These are phyloP conservation scores for Synergus japonicus DNA, from an alignment of 2,888 invertebrate genomes.

Conservation along the genomic window DNA sequence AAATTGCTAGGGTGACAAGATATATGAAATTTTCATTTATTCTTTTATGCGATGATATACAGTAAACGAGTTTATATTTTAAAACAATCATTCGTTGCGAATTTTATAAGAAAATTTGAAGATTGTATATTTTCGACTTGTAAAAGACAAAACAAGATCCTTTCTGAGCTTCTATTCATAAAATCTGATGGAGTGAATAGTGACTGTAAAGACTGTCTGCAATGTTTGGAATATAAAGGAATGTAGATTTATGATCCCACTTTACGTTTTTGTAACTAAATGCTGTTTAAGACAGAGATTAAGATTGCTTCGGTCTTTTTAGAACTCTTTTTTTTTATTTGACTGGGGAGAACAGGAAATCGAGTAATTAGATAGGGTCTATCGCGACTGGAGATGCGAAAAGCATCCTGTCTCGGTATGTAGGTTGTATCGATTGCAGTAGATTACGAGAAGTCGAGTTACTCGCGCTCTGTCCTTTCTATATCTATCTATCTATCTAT, in stretches of 20 bases:
- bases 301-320: not conserved
- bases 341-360: not conserved
- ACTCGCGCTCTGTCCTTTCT: conserved; percentile 48
- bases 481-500: conserved; percentile 6
- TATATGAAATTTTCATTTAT: not conserved
- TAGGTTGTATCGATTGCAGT: conserved; percentile 55
- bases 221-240: no score
- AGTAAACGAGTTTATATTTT: not conserved
- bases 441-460: conserved; percentile 52
- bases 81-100: not conserved
- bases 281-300: not conserved
- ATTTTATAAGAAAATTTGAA: not conserved
- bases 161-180: not conserved
- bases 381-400: conserved; percentile 7
- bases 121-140: not conserved
- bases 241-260: not conserved
- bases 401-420: conserved; percentile 46
- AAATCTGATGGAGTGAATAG: not conserved
- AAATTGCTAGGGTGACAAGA: not conserved
- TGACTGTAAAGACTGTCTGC: no score
- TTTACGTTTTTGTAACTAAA: not conserved
- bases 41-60: not conserved
- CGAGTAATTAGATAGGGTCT: conserved; percentile 17
- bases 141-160: not conserved
- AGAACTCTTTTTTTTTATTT: not conserved